These are phyloP conservation scores for Mastigias papua DNA, from an alignment of 30 jellyfish, hydroid and myxozoan species.

Conservation along the genomic window DNA sequence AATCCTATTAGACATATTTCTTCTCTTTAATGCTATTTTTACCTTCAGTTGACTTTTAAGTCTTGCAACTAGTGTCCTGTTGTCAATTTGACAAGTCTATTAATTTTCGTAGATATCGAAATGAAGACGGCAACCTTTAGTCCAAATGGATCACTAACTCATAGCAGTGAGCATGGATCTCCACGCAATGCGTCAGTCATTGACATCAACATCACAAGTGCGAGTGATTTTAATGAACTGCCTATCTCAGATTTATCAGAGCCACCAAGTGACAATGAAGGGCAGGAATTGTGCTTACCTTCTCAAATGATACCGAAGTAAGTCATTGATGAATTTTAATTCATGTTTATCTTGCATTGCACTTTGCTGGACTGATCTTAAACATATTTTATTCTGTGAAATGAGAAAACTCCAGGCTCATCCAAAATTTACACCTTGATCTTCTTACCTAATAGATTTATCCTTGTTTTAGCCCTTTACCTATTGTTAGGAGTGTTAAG, in stretches of 20 bases:
- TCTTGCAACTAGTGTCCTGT: background rate
- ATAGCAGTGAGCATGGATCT: conserved; percentile 26
- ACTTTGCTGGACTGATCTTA: too few species aligned
- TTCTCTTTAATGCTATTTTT: too few species aligned
- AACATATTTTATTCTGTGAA: too few species aligned
- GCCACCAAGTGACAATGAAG: conserved; percentile 64
- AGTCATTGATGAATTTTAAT: background rate
- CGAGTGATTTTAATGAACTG: conserved; percentile 63
- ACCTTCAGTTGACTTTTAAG: too few species aligned
- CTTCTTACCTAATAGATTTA: too few species aligned
- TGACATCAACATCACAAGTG: conserved; percentile 26
- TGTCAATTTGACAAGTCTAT: background rate
- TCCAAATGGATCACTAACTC: conserved; percentile 56
- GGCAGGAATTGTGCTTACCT: conserved; percentile 5
- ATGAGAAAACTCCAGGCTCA: too few species aligned
- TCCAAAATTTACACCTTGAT: too few species aligned
- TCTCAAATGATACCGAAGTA: conserved; percentile 66
- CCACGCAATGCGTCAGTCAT: conserved; percentile 28
- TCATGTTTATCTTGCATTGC: background rate
- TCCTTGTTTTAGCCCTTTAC: too few species aligned
- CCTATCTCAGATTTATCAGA: conserved; percentile 76
- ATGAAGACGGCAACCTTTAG: conserved; percentile 26
- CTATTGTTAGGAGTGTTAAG: too few species aligned
- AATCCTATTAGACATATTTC: too few species aligned
- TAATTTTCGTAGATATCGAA: conserved; percentile 31